Percentiles rank a stretch among this genome's conserved stretches.
Evolutionary conservation across 2,797 vertebrate species (phyloP).

Genomic region (Vireo griseus): DNA sequence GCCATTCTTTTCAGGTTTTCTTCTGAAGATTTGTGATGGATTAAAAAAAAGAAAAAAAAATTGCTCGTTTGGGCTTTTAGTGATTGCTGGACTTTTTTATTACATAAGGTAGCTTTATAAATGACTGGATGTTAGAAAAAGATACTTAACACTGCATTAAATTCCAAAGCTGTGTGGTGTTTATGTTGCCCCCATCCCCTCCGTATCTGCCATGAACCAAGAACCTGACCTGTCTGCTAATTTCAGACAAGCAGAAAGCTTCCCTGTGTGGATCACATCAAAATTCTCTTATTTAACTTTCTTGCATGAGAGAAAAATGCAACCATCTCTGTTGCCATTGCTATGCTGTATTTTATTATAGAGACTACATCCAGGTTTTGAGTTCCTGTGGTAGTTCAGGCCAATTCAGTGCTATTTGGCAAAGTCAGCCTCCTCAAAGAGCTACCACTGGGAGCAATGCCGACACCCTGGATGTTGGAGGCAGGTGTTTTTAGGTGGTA

Average conservation of each 20-base stretch:
- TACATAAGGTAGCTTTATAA: neutral
- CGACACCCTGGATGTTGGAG: neutral
- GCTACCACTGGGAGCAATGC: fast-evolving
- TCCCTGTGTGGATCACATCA: neutral
- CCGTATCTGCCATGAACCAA: neutral
- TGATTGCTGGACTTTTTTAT: neutral
- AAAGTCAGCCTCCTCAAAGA: neutral
- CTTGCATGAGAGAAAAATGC: neutral
- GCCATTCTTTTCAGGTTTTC: neutral
- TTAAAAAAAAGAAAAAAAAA: neutral
- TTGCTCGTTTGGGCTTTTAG: neutral
- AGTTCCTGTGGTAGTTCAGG: neutral
- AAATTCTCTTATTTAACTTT: neutral
- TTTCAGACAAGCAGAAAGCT: neutral
- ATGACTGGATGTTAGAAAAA: neutral
- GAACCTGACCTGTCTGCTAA: neutral
- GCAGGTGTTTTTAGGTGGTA: neutral
- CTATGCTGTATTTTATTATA: neutral
- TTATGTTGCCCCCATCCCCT: neutral
- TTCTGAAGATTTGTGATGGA: neutral
- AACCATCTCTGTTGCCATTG: neutral
- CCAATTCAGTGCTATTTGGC: neutral
- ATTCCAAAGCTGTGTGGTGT: neutral
- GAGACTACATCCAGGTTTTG: neutral
- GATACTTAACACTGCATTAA: neutral